phyloP scores from a whole-genome alignment of 2,888 invertebrate genomes.

The Mactromeris polynyma region DNA sequence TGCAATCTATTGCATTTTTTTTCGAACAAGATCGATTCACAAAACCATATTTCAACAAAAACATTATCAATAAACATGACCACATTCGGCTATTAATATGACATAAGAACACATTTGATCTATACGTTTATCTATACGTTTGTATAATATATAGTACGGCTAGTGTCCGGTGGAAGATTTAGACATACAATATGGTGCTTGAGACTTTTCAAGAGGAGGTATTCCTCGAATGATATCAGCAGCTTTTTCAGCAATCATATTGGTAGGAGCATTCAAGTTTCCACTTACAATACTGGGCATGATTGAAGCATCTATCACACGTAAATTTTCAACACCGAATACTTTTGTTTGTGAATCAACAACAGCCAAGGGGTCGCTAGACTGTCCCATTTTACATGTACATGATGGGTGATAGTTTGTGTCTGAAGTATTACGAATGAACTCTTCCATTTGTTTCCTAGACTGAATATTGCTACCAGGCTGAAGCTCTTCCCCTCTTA shows the following conservation, averaged over 20 bases:
- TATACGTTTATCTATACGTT: no score
- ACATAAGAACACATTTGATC: no score
- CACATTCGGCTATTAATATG: no score
- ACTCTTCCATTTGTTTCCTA: conserved; percentile 86
- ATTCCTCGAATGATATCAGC: conserved; percentile 88
- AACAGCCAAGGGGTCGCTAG: conserved; percentile 89
- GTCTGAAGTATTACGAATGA: conserved; percentile 85
- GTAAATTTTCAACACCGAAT: conserved; percentile 89
- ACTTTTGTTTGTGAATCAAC: conserved; percentile 89
- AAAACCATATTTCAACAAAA: no score
- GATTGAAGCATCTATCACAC: conserved; percentile 94
- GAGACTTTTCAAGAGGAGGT: conserved; percentile 82
- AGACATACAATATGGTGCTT: conserved; percentile 83
- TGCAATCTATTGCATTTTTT: no score
- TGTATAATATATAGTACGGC: not conserved
- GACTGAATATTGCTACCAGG: conserved; percentile 81
- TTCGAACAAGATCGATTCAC: no score
- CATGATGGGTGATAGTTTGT: conserved; percentile 94
- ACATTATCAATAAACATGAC: no score
- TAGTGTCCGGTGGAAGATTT: conserved; percentile 39
- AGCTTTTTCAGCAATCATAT: conserved; percentile 88
- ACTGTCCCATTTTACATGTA: conserved; percentile 91
- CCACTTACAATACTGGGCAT: conserved; percentile 93
- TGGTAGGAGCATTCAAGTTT: conserved; percentile 90
- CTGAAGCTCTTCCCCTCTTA: conserved; percentile 80